phyloP scores from a whole-genome alignment of 2,113 vertebrate genomes.

The Apaloderma vittatum region DNA sequence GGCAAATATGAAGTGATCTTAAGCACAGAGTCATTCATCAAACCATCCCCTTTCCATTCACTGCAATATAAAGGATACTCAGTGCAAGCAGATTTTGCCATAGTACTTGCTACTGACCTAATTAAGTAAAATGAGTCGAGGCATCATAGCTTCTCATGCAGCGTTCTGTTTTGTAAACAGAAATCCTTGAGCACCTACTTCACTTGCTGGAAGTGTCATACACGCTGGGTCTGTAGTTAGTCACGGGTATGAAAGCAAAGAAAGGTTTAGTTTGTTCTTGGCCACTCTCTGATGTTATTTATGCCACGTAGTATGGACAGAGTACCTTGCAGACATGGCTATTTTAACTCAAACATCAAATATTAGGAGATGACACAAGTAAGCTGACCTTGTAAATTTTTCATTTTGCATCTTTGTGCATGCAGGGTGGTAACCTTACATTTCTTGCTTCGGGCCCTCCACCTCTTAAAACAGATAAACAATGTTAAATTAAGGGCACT shows the following conservation, averaged over 20 bases:
- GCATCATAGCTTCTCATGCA: not conserved
- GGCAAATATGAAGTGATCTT: not conserved
- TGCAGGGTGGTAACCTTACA: not conserved
- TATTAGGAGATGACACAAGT: not conserved
- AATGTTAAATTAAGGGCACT: not conserved
- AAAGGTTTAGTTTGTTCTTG: not conserved
- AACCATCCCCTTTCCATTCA: not conserved
- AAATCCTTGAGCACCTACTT: not conserved
- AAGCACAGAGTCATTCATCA: not conserved
- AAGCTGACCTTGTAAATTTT: not conserved
- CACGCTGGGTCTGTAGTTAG: not conserved
- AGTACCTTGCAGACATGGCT: not conserved
- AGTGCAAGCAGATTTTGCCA: not conserved
- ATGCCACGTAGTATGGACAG: not conserved
- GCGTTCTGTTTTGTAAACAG: constrained; percentile 16
- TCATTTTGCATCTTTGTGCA: not conserved
- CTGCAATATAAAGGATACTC: not conserved
- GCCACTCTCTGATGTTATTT: not conserved
- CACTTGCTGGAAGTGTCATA: not conserved
- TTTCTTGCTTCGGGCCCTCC: not conserved
- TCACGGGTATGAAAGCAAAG: not conserved
- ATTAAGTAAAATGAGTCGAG: not conserved
- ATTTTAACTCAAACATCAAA: not conserved
- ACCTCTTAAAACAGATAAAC: too few relatives aligned
- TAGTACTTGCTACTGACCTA: not conserved